Percentiles rank a stretch among this genome's conserved stretches.
phyloP scores from a whole-genome alignment of 2,113 vertebrate genomes.

The Myrmecobius fasciatus region DNA sequence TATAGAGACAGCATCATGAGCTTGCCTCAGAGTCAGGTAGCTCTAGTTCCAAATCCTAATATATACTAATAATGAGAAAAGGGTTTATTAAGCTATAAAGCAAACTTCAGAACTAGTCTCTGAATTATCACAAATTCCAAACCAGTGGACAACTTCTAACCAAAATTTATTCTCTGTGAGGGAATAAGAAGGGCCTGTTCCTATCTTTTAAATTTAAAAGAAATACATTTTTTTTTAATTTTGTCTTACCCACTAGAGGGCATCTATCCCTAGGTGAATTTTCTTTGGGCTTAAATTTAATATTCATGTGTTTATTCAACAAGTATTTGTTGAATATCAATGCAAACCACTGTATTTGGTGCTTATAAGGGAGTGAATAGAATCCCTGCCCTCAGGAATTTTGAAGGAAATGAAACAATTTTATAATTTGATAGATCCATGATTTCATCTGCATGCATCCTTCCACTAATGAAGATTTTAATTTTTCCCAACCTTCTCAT shows the following conservation, averaged over 20 bases:
- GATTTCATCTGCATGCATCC: not conserved
- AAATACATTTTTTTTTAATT: not conserved
- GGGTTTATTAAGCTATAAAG: not conserved
- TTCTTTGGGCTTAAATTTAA: not conserved
- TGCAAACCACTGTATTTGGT: not conserved
- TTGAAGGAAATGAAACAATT: not conserved
- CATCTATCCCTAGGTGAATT: not conserved
- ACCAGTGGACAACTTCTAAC: not conserved
- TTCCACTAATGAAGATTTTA: not conserved
- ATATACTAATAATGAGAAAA: not conserved
- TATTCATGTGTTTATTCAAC: not conserved
- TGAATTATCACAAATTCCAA: constrained; percentile 33
- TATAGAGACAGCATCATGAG: not conserved
- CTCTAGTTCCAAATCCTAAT: not conserved
- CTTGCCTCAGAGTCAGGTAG: not conserved
- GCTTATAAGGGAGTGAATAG: not conserved
- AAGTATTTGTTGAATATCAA: not conserved
- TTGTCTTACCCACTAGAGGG: not conserved
- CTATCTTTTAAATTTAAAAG: not conserved
- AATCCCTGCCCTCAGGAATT: not conserved
- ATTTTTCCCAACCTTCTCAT: not conserved
- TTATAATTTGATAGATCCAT: not conserved
- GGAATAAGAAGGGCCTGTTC: not conserved
- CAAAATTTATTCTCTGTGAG: not conserved
- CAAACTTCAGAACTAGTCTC: not conserved